Percentiles rank a stretch among this genome's conserved stretches.
phyloP scores from a whole-genome alignment of 2,797 vertebrate species.

The Cacajao melanocephalus region DNA sequence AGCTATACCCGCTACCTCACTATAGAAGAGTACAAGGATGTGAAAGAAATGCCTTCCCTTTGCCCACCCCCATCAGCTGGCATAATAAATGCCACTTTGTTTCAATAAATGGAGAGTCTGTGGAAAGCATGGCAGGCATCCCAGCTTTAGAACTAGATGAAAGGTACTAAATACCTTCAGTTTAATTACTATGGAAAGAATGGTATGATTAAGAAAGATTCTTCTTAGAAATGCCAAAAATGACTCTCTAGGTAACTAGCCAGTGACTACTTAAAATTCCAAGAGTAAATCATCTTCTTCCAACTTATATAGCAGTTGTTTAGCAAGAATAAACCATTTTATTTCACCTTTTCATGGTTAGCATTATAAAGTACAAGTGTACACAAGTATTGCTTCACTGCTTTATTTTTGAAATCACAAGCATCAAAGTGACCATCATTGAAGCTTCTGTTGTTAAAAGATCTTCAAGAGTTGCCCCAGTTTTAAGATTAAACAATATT shows the following conservation, averaged over 20 bases:
- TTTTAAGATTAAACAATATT: slow-evolving; percentile 84
- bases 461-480: slow-evolving; percentile 79
- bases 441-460: slow-evolving; percentile 72
- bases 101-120: slow-evolving; percentile 42
- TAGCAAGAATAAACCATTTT: slow-evolving; percentile 73
- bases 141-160: slow-evolving; percentile 48
- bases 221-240: slow-evolving; percentile 61
- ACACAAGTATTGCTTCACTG: slow-evolving; percentile 80
- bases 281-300: slow-evolving; percentile 50
- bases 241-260: slow-evolving; percentile 17
- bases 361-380: slow-evolving; percentile 67
- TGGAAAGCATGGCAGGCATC: slow-evolving; percentile 41
- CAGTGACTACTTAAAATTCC: slow-evolving; percentile 62
- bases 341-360: slow-evolving; percentile 70
- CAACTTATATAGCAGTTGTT: not conserved
- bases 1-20: not conserved
- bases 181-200: slow-evolving; percentile 48
- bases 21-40: slow-evolving; percentile 21
- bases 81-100: slow-evolving; percentile 52
- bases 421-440: slow-evolving; percentile 79
- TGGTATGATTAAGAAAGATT: slow-evolving; percentile 13
- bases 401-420: slow-evolving; percentile 83
- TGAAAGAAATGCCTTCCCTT: slow-evolving; percentile 26
- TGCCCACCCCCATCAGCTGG: not conserved
- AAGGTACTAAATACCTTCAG: slow-evolving; percentile 41